phyloP scores from a whole-genome alignment of 2,113 vertebrate species.

The Lanius collurio region DNA sequence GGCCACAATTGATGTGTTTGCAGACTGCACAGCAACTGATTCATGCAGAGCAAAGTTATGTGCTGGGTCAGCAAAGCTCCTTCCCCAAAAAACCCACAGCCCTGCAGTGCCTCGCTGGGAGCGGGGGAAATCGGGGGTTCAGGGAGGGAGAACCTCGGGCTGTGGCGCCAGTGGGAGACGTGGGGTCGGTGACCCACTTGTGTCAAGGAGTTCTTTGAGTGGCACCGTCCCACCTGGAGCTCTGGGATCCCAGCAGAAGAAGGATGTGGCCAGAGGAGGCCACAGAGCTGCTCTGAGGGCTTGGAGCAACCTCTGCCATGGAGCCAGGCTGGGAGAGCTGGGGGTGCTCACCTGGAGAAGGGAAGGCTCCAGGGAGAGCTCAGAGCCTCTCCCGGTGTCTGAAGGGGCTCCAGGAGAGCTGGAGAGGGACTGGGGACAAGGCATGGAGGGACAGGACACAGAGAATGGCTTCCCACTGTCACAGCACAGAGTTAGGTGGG shows the following conservation, averaged over 20 bases:
- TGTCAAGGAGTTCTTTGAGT: background rate
- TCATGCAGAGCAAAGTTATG: slow-evolving; percentile 26
- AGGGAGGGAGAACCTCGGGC: background rate
- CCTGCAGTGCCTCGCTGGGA: background rate
- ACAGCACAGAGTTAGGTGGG: background rate
- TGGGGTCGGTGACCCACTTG: background rate
- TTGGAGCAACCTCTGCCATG: background rate
- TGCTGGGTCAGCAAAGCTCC: slow-evolving; percentile 50
- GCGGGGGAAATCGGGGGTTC: background rate
- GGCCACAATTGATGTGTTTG: slow-evolving; percentile 31
- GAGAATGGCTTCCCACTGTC: background rate
- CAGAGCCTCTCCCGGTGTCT: background rate
- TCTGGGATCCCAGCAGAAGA: background rate
- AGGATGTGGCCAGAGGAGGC: background rate
- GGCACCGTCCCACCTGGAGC: background rate
- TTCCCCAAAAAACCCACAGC: slow-evolving; percentile 46
- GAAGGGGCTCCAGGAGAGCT: background rate
- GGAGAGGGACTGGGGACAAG: background rate
- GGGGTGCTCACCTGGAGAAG: background rate
- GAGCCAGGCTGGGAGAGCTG: background rate
- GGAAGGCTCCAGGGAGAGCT: background rate
- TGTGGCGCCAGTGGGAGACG: background rate
- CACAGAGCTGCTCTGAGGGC: background rate
- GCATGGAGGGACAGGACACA: background rate
- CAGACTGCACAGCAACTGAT: slow-evolving; percentile 38